Conservation (phyloP, 2,888 invertebrate genomes). For the Cetonia aurata region DNA sequence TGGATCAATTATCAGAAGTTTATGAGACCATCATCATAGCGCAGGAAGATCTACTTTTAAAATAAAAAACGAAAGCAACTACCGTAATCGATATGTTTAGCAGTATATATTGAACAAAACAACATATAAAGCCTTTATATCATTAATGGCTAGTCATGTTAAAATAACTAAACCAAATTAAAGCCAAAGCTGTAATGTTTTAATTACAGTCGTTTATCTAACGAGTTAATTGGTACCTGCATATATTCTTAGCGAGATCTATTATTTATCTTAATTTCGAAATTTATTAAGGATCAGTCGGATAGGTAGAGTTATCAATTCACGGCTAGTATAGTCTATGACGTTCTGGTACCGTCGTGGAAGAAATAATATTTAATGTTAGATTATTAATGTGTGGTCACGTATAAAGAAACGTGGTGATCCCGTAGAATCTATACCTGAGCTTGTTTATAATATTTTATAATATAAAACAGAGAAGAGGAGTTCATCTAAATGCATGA, state of each 20-base stretch:
- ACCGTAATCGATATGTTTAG: too few relatives aligned
- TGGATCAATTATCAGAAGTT: too few relatives aligned
- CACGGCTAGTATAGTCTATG: slow-evolving; percentile 29
- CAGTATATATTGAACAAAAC: not conserved
- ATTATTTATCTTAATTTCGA: slow-evolving; percentile 42
- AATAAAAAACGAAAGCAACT: too few relatives aligned
- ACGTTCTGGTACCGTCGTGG: slow-evolving; percentile 26
- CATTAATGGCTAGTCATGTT: not conserved
- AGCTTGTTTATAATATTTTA: slow-evolving; percentile 61
- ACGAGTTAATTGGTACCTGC: not conserved
- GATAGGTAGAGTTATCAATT: slow-evolving; percentile 37
- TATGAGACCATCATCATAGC: too few relatives aligned
- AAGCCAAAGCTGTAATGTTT: not conserved
- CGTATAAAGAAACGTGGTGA: slow-evolving; percentile 46
- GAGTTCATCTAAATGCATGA: slow-evolving; percentile 62
- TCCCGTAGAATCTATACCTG: slow-evolving; percentile 54
- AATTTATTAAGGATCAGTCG: slow-evolving; percentile 41
- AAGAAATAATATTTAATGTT: slow-evolving; percentile 40
- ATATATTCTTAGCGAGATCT: slow-evolving; percentile 11
- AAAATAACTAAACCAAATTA: slow-evolving; percentile 14
- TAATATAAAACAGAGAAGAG: slow-evolving; percentile 51
- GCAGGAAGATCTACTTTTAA: too few relatives aligned
- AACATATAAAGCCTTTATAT: too few relatives aligned
- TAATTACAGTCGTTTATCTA: slow-evolving; percentile 9
- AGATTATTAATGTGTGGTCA: slow-evolving; percentile 50